These are phyloP conservation scores for Panopea generosa DNA, from an alignment of 2,888 invertebrate species.

Conservation along the genomic window DNA sequence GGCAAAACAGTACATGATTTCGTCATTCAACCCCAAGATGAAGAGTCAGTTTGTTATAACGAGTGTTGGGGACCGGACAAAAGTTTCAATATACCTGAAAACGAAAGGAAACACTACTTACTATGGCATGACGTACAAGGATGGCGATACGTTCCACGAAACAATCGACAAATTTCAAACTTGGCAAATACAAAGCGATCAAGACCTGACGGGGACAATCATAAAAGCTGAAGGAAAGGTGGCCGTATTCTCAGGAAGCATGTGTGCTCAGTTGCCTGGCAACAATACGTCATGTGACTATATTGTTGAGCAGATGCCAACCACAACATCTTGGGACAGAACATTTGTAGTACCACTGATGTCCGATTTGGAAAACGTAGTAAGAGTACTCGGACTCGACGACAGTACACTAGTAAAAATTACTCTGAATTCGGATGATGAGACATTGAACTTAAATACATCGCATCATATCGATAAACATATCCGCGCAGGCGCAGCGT, in stretches of 20 bases:
- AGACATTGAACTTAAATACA: too few species aligned
- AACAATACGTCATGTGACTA: conserved; percentile 30
- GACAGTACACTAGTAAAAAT: conserved; percentile 32
- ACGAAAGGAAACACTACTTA: conserved; percentile 34
- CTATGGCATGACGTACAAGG: conserved; percentile 17
- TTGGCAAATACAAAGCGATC: conserved; percentile 36
- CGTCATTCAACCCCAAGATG: conserved; percentile 16
- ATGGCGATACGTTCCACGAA: conserved; percentile 32
- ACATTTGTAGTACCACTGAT: conserved; percentile 35
- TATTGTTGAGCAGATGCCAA: conserved; percentile 36
- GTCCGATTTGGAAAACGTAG: conserved; percentile 18
- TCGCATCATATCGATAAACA: too few species aligned
- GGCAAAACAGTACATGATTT: conserved; percentile 38
- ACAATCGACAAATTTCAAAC: conserved; percentile 41
- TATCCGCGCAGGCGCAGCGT: neutral
- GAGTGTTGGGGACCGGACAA: conserved; percentile 21
- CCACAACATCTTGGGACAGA: conserved; percentile 33
- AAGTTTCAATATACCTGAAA: conserved; percentile 28
- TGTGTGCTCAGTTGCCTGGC: conserved; percentile 22
- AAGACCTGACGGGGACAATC: conserved; percentile 41
- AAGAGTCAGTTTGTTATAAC: conserved; percentile 33
- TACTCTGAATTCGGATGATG: neutral
- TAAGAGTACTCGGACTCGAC: conserved; percentile 38
- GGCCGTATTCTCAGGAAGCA: conserved; percentile 39
- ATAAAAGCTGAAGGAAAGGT: conserved; percentile 45